These are phyloP conservation scores for Carduelis carduelis DNA, from an alignment of 2,797 vertebrate species.

Conservation along the genomic window DNA sequence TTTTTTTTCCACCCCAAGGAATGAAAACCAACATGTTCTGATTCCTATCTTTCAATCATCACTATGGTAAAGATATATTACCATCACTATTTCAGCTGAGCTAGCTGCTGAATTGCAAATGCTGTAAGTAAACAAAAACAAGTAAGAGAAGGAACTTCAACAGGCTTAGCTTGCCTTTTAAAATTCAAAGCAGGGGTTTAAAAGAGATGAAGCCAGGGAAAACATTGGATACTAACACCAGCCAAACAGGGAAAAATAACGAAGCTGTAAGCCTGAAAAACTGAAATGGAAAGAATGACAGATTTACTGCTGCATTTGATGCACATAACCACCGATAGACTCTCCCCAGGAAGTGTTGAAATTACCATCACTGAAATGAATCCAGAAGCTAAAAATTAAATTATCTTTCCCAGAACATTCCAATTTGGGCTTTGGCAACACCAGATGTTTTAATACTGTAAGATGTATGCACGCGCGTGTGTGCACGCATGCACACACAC, in stretches of 20 bases:
- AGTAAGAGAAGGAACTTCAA: conserved; percentile 27
- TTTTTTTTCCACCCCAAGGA: background rate
- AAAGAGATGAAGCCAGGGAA: conserved; percentile 57
- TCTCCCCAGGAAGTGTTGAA: conserved; percentile 65
- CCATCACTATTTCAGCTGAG: background rate
- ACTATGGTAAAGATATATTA: background rate
- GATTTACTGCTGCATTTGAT: conserved; percentile 56
- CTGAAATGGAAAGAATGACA: conserved; percentile 61
- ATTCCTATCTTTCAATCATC: conserved; percentile 17
- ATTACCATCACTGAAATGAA: conserved; percentile 66
- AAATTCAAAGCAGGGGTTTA: conserved; percentile 57
- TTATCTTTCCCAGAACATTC: conserved; percentile 70
- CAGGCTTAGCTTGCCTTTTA: conserved; percentile 27
- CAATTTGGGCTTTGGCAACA: conserved; percentile 58
- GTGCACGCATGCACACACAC: background rate
- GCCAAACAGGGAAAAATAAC: conserved; percentile 60
- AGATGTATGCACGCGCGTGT: background rate
- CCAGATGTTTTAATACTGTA: conserved; percentile 28
- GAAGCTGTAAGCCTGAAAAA: conserved; percentile 43
- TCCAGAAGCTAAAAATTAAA: conserved; percentile 71
- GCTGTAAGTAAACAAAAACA: conserved; percentile 48
- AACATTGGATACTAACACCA: conserved; percentile 26
- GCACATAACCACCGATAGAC: conserved; percentile 49
- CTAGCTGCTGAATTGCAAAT: conserved; percentile 33
- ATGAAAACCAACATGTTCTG: conserved; percentile 7